phyloP scores from a whole-genome alignment of 2,888 invertebrate genomes.

The Diarsia rubi region DNA sequence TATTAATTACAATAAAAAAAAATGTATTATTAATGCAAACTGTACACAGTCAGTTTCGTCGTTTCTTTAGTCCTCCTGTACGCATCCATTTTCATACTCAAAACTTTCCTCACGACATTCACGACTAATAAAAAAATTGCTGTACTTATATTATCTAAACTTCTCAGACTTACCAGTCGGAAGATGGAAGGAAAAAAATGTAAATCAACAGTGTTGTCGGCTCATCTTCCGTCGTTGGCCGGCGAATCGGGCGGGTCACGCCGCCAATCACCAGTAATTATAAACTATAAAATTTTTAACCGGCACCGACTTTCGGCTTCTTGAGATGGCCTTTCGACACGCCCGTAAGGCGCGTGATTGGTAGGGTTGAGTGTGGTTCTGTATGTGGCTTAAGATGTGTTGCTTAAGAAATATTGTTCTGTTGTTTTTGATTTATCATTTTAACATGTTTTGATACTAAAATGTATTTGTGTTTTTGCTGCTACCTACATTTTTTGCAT shows the following conservation, averaged over 20 bases:
- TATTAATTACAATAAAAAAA: too few relatives aligned
- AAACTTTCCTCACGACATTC: too few relatives aligned
- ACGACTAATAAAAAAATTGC: too few relatives aligned
- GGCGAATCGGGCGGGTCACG: slow-evolving; percentile 82
- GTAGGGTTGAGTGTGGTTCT: slow-evolving; percentile 73
- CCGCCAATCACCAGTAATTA: slow-evolving; percentile 88
- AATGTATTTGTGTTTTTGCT: neutral
- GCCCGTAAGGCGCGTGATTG: slow-evolving; percentile 70
- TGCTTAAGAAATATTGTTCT: neutral
- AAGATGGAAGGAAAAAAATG: slow-evolving; percentile 59
- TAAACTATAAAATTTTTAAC: slow-evolving; percentile 88
- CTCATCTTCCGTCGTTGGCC: slow-evolving; percentile 64
- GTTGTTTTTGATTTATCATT: neutral
- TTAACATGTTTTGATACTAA: neutral
- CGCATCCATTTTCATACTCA: too few relatives aligned
- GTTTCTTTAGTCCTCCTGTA: too few relatives aligned
- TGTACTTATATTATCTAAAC: neutral
- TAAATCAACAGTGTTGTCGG: slow-evolving; percentile 66
- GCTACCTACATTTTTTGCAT: neutral
- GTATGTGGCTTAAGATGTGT: slow-evolving; percentile 60
- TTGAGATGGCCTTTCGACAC: slow-evolving; percentile 88
- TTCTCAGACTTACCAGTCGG: slow-evolving; percentile 30
- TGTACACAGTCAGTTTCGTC: too few relatives aligned
- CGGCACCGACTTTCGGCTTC: slow-evolving; percentile 88
- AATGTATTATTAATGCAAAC: too few relatives aligned